Evolutionary conservation across 64 coral and sea anemone species (phyloP), one percentile per base, ranked within the genome.

Genomic region (Trachythela sp.): DNA sequence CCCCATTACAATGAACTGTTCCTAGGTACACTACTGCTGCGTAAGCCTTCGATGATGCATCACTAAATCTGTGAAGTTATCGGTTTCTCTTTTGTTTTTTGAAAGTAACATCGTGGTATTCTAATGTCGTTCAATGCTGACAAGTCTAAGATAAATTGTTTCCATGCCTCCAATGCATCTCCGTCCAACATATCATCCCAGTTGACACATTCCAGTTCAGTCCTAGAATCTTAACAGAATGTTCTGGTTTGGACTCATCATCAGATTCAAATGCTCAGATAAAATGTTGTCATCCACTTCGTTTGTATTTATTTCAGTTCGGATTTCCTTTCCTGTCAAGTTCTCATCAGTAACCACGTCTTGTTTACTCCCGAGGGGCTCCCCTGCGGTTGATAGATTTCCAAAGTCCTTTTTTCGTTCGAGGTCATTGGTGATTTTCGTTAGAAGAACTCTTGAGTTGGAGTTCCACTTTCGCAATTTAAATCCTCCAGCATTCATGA

Each of bases 1-100:
- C 48, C 48, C 88, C 88, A 52, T 89, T 89, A 38, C n/a, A n/a
- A 76, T 50, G 48, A 75, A 48, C 71, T 41, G 88, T 89, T 36
- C 71, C 40, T 9, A 88, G 36, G 38, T 88, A 88, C 18, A 75
- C 64, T 5, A 88, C 87, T 39, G 39, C 87, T 72, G 87, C 60
- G 33, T 87, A 87, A 26, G 49, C 49, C 56, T 31, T 64, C 26
- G 31, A 20, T 0, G 85, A 87, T 15, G 85, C 49, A 56, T 87
- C 85, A 31, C 45, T 54, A 87, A 87, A 88, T 38, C 86, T 51
- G 52, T 67, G 52, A 51, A 88, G 36, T 32, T 88, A 26, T 58
- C 54, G 64, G 51, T 51, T 34, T 9, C 43, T 24, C 11, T 68
- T 38, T 34, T 38, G 54, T 38, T 13, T 35, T 39, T 11, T 5